Conservation (phyloP, 2,113 vertebrate genomes). For the Odontesthes bonariensis region DNA sequence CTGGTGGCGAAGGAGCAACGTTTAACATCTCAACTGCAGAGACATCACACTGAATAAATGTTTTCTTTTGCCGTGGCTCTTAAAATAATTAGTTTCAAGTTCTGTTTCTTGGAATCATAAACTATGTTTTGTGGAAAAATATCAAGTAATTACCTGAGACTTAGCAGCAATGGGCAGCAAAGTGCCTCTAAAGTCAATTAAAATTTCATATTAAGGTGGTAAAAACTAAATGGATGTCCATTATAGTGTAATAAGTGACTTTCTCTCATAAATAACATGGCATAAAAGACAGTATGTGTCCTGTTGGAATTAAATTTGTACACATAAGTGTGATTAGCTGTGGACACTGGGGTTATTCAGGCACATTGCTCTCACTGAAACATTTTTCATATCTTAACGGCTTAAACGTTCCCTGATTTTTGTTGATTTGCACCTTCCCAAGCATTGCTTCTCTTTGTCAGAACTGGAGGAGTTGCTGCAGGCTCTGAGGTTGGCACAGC, state of each 20-base stretch:
- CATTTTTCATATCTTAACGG: neutral
- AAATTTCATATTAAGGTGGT: neutral
- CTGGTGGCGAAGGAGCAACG: neutral
- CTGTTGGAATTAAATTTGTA: neutral
- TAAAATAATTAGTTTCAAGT: neutral
- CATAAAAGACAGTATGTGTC: neutral
- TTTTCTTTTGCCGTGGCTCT: constrained; percentile 3
- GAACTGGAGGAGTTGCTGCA: constrained; percentile 91
- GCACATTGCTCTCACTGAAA: neutral
- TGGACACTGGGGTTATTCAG: neutral
- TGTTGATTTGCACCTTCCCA: neutral
- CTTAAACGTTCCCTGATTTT: neutral
- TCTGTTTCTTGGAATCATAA: neutral
- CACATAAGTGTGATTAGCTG: neutral
- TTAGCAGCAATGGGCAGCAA: too few relatives aligned
- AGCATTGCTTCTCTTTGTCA: constrained; percentile 61
- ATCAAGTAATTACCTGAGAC: neutral
- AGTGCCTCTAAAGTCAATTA: too few relatives aligned
- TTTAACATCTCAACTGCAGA: neutral
- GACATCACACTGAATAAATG: neutral
- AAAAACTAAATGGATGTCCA: neutral
- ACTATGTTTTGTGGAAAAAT: constrained; percentile 1
- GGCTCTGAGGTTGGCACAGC: constrained; percentile 89
- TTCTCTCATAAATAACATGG: neutral
- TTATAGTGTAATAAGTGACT: neutral